Base-by-base conservation (phyloP, 2,797 vertebrate species). In the Pitangus sulphuratus region DNA sequence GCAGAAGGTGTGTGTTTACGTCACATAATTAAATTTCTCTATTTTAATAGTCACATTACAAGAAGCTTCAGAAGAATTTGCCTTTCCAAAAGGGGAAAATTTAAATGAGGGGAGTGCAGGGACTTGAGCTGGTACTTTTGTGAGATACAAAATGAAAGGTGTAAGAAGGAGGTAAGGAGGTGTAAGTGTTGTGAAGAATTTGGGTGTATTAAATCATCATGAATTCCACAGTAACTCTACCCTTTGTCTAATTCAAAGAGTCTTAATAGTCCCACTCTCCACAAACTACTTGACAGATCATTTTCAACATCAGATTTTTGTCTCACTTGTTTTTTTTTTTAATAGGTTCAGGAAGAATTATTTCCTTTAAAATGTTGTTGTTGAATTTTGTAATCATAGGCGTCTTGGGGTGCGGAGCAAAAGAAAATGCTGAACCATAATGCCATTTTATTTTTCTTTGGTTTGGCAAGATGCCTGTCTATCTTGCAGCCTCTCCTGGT, bases 331-430 rank as follows among this genome's bases (percentile, higher is more conserved):
- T 80, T 66, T 66, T 66, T 66, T 39, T 85, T 61, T 54, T 4
- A 44, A 39, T 68, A 83, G 71, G 85, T 91, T 50, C 64, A 62
- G 37, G 44, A 60, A 64, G 47, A 82, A 62, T 54, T 71, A 37
- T 69, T 94, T 92, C 28, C 66, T 82, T 89, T 42, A 76, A 82
- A 72, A 62, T 58, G 18, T 39, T 88, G 42, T 47, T 84, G 26
- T 74, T 75, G 37, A 53, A 12, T 75, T 95, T 79, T 70, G 44
- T 61, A 90, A 85, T 87, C 6, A 1, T 30, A 80, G 35, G 18
- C 25, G 12, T 89, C 21, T 14, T 26, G 33, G 45, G 62, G 37
- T 31, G 24, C 0, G 0, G 48, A 92, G 54, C 40, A 77, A 74
- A 87, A 85, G 8, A 72, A 60, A 62, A 74, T 31, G 18, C 53